phyloP scores from a whole-genome alignment of 2,797 vertebrate species.

The Lateolabrax maculatus region DNA sequence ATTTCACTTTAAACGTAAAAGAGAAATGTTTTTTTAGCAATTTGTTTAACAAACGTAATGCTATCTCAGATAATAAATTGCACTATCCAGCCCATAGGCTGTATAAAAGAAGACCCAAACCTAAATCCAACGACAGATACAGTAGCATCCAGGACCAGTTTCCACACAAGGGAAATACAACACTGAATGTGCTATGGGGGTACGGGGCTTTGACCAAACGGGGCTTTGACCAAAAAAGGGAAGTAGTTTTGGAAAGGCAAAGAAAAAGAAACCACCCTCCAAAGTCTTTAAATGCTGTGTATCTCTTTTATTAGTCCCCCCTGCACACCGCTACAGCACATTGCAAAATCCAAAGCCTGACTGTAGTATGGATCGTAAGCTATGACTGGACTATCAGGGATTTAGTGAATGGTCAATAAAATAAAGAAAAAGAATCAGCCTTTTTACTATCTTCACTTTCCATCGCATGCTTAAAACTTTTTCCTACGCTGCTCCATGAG shows the following conservation, averaged over 20 bases:
- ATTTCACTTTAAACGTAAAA: background rate
- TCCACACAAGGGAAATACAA: background rate
- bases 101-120: too few species aligned
- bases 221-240: too few species aligned
- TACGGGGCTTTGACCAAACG: too few species aligned
- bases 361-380: background rate
- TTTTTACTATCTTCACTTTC: background rate
- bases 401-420: too few species aligned
- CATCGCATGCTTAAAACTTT: background rate
- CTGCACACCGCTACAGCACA: background rate
- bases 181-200: too few species aligned
- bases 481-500: background rate
- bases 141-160: background rate
- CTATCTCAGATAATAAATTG: background rate
- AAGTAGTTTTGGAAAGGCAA: background rate
- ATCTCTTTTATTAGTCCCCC: background rate
- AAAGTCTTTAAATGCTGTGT: too few species aligned
- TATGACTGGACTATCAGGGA: background rate
- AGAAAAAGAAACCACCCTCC: too few species aligned
- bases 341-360: background rate
- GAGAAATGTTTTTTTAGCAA: too few species aligned
- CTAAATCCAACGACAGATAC: background rate
- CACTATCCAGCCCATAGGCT: too few species aligned
- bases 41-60: background rate
- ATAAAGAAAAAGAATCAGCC: background rate